Conservation (phyloP, 2,113 vertebrate species). For the Muntiacus muntjak region DNA sequence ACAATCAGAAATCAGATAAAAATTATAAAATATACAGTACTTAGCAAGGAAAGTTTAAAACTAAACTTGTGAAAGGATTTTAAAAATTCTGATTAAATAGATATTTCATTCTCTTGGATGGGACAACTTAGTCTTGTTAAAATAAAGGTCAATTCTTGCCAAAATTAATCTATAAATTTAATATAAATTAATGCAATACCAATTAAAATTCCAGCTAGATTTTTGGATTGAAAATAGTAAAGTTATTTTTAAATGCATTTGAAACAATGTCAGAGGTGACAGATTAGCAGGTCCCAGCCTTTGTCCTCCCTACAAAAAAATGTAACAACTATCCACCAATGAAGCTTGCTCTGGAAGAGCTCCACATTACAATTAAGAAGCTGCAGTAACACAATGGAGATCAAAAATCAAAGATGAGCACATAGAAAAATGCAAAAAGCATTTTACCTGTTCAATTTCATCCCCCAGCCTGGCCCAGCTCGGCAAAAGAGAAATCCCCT, state of each 20-base stretch:
- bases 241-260: background rate
- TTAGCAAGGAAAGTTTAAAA: background rate
- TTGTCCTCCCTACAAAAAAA: background rate
- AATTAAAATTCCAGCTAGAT: background rate
- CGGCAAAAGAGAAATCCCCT: background rate
- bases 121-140: background rate
- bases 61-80: background rate
- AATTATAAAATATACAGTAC: background rate
- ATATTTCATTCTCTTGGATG: conserved; percentile 1
- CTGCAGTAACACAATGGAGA: background rate
- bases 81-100: background rate
- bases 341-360: background rate
- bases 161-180: conserved; percentile 23
- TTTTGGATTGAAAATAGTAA: background rate
- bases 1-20: background rate
- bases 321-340: background rate
- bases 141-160: background rate
- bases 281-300: background rate
- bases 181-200: background rate
- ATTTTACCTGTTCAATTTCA: background rate
- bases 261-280: background rate
- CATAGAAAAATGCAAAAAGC: background rate
- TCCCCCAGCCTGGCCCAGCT: background rate
- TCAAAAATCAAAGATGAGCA: background rate
- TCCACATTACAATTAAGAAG: background rate